Percentiles rank a stretch among this genome's conserved stretches.
phyloP scores from a whole-genome alignment of 2,888 invertebrate species.

The Hermodice carunculata region DNA sequence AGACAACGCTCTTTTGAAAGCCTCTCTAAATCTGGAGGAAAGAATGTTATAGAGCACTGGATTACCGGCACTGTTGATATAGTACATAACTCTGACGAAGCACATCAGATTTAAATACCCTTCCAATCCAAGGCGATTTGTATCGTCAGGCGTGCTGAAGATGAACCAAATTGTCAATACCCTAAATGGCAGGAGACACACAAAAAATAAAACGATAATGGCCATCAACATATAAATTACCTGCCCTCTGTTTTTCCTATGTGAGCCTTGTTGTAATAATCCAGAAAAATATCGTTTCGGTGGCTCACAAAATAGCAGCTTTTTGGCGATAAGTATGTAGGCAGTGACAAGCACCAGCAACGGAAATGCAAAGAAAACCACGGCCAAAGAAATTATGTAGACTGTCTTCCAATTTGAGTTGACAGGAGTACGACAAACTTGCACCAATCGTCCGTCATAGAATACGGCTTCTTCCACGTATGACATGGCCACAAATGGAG shows the following conservation, averaged over 20 bases:
- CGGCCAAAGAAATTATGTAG: background rate
- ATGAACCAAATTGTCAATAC: slow-evolving; percentile 91
- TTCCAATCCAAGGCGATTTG: slow-evolving; percentile 81
- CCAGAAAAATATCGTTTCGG: background rate
- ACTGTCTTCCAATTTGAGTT: background rate
- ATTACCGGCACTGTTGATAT: slow-evolving; percentile 91
- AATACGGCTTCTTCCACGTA: background rate
- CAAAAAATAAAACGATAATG: background rate
- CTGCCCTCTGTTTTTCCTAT: background rate
- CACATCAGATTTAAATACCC: slow-evolving; percentile 86
- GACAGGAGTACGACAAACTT: background rate
- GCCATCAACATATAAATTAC: background rate
- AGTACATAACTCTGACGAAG: slow-evolving; percentile 83
- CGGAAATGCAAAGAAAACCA: background rate
- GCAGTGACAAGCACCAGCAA: background rate
- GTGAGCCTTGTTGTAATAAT: background rate
- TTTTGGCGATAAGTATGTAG: background rate
- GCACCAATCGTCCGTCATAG: background rate
- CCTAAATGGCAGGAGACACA: slow-evolving; percentile 87
- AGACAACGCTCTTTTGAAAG: too few relatives aligned
- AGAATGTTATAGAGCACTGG: slow-evolving; percentile 92
- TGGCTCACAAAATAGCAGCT: too few relatives aligned
- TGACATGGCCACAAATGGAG: background rate
- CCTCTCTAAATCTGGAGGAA: slow-evolving; percentile 93
- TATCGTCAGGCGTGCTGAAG: slow-evolving; percentile 78